phyloP scores from a whole-genome alignment of 2,797 vertebrate species.

The Chelon auratus region DNA sequence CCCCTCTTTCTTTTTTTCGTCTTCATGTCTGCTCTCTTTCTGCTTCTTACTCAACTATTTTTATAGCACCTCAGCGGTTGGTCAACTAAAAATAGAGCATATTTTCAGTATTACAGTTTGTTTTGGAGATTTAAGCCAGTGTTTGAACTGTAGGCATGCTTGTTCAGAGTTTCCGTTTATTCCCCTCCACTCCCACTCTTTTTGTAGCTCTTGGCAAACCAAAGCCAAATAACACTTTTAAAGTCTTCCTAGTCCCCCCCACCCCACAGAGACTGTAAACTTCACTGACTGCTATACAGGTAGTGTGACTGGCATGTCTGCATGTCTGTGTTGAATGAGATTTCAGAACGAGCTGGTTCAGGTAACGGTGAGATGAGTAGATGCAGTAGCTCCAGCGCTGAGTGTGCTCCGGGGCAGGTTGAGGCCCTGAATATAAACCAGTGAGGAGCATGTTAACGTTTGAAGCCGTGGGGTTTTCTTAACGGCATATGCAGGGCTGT shows the following conservation, averaged over 20 bases:
- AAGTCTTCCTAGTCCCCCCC: conserved; percentile 65
- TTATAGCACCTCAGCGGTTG: conserved; percentile 55
- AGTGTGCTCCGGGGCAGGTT: conserved; percentile 41
- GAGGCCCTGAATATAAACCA: conserved; percentile 32
- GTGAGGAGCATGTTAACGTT: conserved; percentile 47
- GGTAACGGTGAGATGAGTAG: conserved; percentile 33
- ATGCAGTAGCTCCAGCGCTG: conserved; percentile 51
- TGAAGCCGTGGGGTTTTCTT: conserved; percentile 45
- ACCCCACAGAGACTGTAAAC: conserved; percentile 55
- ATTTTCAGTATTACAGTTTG: conserved; percentile 48
- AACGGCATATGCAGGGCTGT: conserved; percentile 54
- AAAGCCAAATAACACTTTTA: conserved; percentile 66
- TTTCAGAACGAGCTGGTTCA: conserved; percentile 56
- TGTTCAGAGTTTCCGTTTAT: conserved; percentile 63
- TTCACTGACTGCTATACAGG: conserved; percentile 68
- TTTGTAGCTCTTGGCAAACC: conserved; percentile 60
- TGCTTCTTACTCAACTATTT: conserved; percentile 63
- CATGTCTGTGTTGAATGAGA: conserved; percentile 74
- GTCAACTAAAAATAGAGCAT: conserved; percentile 67
- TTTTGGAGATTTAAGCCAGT: conserved; percentile 49
- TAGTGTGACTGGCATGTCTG: conserved; percentile 76
- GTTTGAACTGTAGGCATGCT: conserved; percentile 63
- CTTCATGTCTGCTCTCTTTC: conserved; percentile 35
- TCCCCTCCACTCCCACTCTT: conserved; percentile 54
- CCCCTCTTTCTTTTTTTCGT: conserved; percentile 33